phyloP scores from a whole-genome alignment of 2,113 vertebrate genomes.

The Antigone vipio region DNA sequence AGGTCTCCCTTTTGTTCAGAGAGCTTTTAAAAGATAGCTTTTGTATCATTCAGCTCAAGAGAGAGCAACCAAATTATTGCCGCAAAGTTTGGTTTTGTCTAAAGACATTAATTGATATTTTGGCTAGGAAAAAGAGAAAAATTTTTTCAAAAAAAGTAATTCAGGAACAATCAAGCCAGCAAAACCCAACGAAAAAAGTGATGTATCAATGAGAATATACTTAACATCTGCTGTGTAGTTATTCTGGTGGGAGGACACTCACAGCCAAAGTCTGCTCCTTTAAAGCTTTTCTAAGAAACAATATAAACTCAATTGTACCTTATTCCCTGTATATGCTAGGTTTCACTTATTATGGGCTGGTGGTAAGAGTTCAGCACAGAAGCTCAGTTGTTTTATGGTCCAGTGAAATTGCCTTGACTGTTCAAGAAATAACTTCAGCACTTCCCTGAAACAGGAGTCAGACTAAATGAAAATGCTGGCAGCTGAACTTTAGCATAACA shows the following conservation, averaged over 20 bases:
- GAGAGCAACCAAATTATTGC: neutral
- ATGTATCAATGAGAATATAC: neutral
- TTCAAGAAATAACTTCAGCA: neutral
- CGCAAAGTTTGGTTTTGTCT: neutral
- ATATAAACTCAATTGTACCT: neutral
- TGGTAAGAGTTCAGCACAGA: neutral
- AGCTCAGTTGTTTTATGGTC: neutral
- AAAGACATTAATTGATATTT: neutral
- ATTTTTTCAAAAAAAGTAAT: neutral
- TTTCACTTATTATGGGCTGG: neutral
- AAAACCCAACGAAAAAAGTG: neutral
- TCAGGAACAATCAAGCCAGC: neutral
- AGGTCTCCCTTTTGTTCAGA: neutral
- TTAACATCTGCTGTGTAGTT: neutral
- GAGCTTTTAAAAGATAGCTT: neutral
- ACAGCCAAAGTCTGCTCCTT: neutral
- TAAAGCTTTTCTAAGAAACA: neutral
- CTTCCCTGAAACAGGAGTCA: neutral
- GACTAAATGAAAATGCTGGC: constrained; percentile 11
- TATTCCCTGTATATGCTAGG: neutral
- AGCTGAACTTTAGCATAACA: neutral
- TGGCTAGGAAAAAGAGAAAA: neutral
- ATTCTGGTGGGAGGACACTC: neutral
- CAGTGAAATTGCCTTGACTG: neutral
- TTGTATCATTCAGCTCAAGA: neutral